Base-by-base conservation (phyloP, 2,888 invertebrate species). In the Habroteleia sp. region DNA sequence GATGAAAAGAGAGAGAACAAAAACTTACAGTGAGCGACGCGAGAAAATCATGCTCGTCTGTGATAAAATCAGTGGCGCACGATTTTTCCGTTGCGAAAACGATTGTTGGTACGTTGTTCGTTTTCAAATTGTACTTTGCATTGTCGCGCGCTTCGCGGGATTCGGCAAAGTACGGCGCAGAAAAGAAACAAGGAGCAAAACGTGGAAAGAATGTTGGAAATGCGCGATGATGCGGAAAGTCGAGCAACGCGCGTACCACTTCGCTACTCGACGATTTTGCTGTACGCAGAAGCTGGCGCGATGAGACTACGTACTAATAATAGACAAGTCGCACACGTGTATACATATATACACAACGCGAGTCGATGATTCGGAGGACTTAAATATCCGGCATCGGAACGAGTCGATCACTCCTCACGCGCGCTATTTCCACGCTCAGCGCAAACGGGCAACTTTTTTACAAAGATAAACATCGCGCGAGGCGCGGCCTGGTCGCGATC, bases 241-340 rank as follows among this genome's bases (percentile, higher is more conserved):
- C 56, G 56, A 65, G 35, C 41, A 29, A 23, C 71, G 60, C 52
- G 72, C 60, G 44, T 44, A 54, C 58, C 62, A 35, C 54, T 46
- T 60, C 39, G 79, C 77, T 71, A 76, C 77, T 72, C 74, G 77
- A 44, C 68, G 63, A 31, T 58, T 71, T 66, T 29, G 63, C 63
- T 41, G 41, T 44, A 60, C 65, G 58, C 66, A 79, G 78, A 66
- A 80, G 76, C 78, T 78, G 76, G 81, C 80, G 79, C 82, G 84
- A 85, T 86, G 87, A 86, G 85, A 87, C 87, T 83, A 83, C 78
- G 81, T 76, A 82, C 86, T 85, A 86, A 87, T 86, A 86, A 87
- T 87, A 86, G 85, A 80, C 66, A 60, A 5, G 20, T 10, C 58
- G 58, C 35, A 37, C 63, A 50, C 48, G 62, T 48, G 69, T 52